Percentiles rank a stretch among this genome's conserved stretches.
Conservation (phyloP, 1,140 invertebrate genomes). For the Cepaea nemoralis region DNA sequence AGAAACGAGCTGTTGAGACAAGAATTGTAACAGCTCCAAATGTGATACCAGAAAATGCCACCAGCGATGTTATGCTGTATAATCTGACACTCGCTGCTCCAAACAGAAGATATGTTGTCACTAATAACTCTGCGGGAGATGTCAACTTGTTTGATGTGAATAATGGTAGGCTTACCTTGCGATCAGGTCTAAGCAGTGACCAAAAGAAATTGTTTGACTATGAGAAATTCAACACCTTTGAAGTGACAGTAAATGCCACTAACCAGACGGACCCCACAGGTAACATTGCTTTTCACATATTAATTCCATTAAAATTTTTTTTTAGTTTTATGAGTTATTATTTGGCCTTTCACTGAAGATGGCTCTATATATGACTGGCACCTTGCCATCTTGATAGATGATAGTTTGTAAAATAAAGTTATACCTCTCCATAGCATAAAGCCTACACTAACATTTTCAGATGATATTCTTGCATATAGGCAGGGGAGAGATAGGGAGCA, state of each 20-base stretch:
- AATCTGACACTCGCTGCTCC: not conserved
- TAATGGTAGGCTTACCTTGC: constrained; percentile 6
- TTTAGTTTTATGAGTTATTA: too few relatives aligned
- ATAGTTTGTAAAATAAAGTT: too few relatives aligned
- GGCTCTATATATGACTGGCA: too few relatives aligned
- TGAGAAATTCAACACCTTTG: constrained; percentile 12
- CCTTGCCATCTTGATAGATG: too few relatives aligned
- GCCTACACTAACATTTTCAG: too few relatives aligned
- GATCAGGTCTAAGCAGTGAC: not conserved
- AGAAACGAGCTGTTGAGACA: not conserved
- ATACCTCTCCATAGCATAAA: too few relatives aligned
- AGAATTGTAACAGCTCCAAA: not conserved
- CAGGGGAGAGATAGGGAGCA: too few relatives aligned
- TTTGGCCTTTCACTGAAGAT: too few relatives aligned
- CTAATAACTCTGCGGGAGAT: constrained; percentile 4
- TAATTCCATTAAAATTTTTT: too few relatives aligned
- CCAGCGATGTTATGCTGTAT: not conserved
- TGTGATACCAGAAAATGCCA: constrained; percentile 28
- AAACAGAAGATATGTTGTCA: not conserved
- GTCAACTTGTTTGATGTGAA: not conserved
- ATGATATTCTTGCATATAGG: too few relatives aligned
- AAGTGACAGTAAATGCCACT: constrained; percentile 11
- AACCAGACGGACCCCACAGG: constrained; percentile 11
- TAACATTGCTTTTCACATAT: too few relatives aligned
- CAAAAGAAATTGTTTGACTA: constrained; percentile 24